A percentile compares a stretch with the other conserved stretches of the same genome.
Conservation (phyloP, 2,888 invertebrate species). For the Phaedon cochleariae region DNA sequence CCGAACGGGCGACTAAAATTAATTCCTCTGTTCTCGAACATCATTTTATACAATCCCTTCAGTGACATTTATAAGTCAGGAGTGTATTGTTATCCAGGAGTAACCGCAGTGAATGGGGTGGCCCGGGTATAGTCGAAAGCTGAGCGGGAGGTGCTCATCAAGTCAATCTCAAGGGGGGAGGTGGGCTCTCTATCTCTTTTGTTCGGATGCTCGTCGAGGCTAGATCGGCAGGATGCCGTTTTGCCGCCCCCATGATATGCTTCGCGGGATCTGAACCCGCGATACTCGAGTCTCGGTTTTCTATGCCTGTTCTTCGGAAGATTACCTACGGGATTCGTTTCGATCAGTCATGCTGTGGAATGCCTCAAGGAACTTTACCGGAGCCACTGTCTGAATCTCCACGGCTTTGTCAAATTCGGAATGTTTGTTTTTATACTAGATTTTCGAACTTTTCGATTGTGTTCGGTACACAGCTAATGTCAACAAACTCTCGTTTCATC, state of each 20-base stretch:
- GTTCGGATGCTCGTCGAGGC: slow-evolving; percentile 17
- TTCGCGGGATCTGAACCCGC: too few relatives aligned
- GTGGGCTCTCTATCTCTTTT: slow-evolving; percentile 41
- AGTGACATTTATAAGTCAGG: slow-evolving; percentile 63
- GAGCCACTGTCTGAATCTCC: too few relatives aligned
- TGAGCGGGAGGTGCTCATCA: slow-evolving; percentile 59
- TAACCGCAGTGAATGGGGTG: slow-evolving; percentile 58
- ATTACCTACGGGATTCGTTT: too few relatives aligned
- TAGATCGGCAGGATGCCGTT: not conserved
- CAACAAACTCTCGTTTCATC: not conserved
- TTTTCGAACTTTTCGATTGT: too few relatives aligned
- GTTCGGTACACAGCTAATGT: not conserved
- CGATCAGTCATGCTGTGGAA: too few relatives aligned
- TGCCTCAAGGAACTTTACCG: too few relatives aligned
- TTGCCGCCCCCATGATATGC: too few relatives aligned
- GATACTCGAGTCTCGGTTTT: too few relatives aligned
- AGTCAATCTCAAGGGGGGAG: slow-evolving; percentile 58
- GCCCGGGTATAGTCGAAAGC: slow-evolving; percentile 60
- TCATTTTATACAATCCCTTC: slow-evolving; percentile 61
- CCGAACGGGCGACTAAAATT: slow-evolving; percentile 60
- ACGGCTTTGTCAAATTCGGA: too few relatives aligned
- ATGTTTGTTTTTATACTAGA: too few relatives aligned
- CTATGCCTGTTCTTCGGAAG: too few relatives aligned
- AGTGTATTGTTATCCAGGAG: slow-evolving; percentile 62
- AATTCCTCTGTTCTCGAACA: slow-evolving; percentile 61